Conservation (phyloP, 2,797 vertebrate genomes). For the Poeciliopsis infans region DNA sequence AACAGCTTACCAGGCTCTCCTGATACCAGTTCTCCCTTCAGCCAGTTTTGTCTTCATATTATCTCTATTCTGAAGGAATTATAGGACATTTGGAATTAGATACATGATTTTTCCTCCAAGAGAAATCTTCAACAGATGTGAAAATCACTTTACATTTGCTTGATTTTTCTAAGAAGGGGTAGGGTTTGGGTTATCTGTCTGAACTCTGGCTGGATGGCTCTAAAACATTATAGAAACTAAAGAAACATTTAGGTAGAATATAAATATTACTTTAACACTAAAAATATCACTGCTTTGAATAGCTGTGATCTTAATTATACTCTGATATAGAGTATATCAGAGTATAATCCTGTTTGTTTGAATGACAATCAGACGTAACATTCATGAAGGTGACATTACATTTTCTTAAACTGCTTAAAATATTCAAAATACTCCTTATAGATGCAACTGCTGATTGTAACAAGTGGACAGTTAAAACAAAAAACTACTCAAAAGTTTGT, state of each 20-base stretch:
- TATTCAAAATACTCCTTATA: neutral
- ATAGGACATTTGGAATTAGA: constrained; percentile 36
- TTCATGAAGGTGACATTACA: neutral
- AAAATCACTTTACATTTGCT: neutral
- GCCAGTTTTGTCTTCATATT: constrained; percentile 2
- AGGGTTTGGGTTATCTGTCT: neutral
- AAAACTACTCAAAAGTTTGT: neutral
- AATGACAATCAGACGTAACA: neutral
- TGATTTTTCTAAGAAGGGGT: neutral
- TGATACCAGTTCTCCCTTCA: constrained; percentile 19
- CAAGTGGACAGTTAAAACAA: neutral
- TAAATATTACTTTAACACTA: neutral
- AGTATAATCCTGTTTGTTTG: neutral
- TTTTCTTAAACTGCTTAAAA: neutral
- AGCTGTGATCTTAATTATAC: neutral
- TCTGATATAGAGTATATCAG: neutral
- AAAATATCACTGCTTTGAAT: neutral
- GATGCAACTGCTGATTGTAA: neutral
- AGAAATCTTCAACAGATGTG: neutral
- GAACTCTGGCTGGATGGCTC: neutral
- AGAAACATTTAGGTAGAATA: neutral
- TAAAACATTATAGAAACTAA: neutral
- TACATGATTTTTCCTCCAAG: neutral
- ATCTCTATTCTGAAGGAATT: constrained; percentile 28
- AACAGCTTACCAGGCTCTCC: constrained; percentile 56